phyloP scores from a whole-genome alignment of 1,140 invertebrate species.

The Drosophila pallidifrons region DNA sequence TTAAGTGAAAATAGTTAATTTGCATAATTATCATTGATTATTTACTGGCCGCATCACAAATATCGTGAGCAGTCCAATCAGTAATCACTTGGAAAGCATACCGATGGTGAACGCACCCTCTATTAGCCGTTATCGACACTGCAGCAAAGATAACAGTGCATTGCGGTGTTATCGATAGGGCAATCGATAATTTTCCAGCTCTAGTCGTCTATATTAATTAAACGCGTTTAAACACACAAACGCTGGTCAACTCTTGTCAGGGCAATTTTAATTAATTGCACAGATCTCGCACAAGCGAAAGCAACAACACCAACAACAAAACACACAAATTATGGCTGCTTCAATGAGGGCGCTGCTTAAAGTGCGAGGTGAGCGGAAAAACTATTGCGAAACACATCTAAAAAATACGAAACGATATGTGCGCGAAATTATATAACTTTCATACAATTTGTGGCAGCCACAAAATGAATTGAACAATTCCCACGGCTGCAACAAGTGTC shows the following conservation, averaged over 20 bases:
- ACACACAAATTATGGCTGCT: constrained; percentile 71
- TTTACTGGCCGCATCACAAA: too few relatives aligned
- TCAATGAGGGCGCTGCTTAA: constrained; percentile 79
- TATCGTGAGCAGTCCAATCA: too few relatives aligned
- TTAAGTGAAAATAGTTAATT: too few relatives aligned
- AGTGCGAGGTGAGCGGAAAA: constrained; percentile 73
- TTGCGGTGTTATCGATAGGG: constrained; percentile 9
- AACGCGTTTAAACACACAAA: constrained; percentile 72
- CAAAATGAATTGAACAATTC: constrained; percentile 35
- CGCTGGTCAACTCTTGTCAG: constrained; percentile 35
- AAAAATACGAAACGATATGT: constrained; percentile 8
- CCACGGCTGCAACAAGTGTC: constrained; percentile 34
- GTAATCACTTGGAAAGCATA: too few relatives aligned
- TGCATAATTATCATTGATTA: too few relatives aligned
- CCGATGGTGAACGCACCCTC: too few relatives aligned
- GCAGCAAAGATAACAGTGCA: neutral
- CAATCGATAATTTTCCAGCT: constrained; percentile 41
- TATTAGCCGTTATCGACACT: constrained; percentile 1
- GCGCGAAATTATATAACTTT: constrained; percentile 75
- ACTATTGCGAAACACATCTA: constrained; percentile 69
- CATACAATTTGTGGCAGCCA: constrained; percentile 49
- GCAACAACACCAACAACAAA: constrained; percentile 55
- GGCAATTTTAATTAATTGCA: constrained; percentile 53
- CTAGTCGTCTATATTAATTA: constrained; percentile 69
- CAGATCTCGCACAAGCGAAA: constrained; percentile 63